Percentiles rank a stretch among this genome's conserved stretches.
phyloP scores from a whole-genome alignment of 2,797 vertebrate species.

The Manis crassicaudata region DNA sequence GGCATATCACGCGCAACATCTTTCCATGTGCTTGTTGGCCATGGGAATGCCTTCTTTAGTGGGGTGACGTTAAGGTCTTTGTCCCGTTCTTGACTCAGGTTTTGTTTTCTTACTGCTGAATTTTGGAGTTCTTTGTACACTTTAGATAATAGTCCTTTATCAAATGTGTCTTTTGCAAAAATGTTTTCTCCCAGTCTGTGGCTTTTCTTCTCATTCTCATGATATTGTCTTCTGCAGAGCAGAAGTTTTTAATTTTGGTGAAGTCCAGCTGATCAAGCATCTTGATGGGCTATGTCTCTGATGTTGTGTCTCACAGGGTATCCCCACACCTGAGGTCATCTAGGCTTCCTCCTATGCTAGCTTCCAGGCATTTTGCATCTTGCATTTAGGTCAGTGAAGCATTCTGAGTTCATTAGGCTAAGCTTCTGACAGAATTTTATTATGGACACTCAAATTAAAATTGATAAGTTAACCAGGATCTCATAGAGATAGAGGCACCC shows the following conservation, averaged over 20 bases:
- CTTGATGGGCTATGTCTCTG: background rate
- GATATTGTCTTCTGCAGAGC: background rate
- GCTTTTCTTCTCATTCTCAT: background rate
- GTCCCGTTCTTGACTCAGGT: background rate
- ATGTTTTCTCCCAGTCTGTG: background rate
- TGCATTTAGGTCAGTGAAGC: background rate
- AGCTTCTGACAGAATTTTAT: background rate
- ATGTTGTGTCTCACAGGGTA: background rate
- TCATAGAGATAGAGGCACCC: background rate
- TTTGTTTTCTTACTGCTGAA: background rate
- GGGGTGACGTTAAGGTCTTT: background rate
- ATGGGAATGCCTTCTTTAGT: background rate
- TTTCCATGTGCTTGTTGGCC: too few species aligned
- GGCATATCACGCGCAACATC: accelerated
- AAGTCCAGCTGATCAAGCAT: too few species aligned
- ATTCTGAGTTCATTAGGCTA: background rate
- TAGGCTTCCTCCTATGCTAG: background rate
- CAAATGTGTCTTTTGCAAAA: background rate
- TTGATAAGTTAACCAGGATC: background rate
- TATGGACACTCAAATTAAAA: background rate
- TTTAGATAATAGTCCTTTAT: too few species aligned
- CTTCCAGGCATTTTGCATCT: background rate
- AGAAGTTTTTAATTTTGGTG: background rate
- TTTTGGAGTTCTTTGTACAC: background rate
- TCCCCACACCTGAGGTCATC: too few species aligned